Percentiles rank a stretch among this genome's conserved stretches.
phyloP scores from a whole-genome alignment of 1,140 invertebrate genomes.

The Drosophila setifemur region DNA sequence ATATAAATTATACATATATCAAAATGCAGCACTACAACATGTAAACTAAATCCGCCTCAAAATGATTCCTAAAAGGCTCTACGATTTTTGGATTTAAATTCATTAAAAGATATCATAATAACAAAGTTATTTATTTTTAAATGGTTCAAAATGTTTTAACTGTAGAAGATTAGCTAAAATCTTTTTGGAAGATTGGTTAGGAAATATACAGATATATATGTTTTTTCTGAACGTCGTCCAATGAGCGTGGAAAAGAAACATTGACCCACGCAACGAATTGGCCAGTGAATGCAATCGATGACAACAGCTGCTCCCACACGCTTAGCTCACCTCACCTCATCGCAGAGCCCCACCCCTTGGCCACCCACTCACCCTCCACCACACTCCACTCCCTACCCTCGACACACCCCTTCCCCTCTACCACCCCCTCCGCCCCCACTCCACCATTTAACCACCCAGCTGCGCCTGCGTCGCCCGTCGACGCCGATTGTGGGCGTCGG shows the following conservation, averaged over 20 bases:
- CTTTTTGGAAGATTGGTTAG: not conserved
- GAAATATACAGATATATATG: not conserved
- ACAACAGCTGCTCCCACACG: slow-evolving; percentile 39
- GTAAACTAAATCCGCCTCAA: no score
- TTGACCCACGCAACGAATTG: slow-evolving; percentile 49
- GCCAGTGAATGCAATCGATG: slow-evolving; percentile 57
- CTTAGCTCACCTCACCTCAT: slow-evolving; percentile 33
- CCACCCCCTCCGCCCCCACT: not conserved
- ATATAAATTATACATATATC: no score
- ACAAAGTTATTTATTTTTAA: no score
- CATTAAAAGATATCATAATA: no score
- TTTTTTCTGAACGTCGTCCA: not conserved
- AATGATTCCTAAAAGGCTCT: no score
- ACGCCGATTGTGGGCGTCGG: slow-evolving; percentile 44
- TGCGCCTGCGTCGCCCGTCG: slow-evolving; percentile 56
- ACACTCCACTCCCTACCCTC: not conserved
- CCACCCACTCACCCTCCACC: slow-evolving; percentile 4
- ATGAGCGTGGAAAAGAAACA: not conserved
- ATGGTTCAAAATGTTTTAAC: no score
- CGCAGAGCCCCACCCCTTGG: slow-evolving; percentile 6
- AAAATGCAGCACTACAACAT: no score
- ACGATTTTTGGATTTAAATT: no score
- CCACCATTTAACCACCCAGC: slow-evolving; percentile 1
- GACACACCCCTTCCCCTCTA: slow-evolving; percentile 19
- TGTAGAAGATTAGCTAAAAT: no score